A percentile compares a stretch with the other conserved stretches of the same genome.
Conservation (phyloP, 1,140 invertebrate genomes). For the Drosophila seguyi region DNA sequence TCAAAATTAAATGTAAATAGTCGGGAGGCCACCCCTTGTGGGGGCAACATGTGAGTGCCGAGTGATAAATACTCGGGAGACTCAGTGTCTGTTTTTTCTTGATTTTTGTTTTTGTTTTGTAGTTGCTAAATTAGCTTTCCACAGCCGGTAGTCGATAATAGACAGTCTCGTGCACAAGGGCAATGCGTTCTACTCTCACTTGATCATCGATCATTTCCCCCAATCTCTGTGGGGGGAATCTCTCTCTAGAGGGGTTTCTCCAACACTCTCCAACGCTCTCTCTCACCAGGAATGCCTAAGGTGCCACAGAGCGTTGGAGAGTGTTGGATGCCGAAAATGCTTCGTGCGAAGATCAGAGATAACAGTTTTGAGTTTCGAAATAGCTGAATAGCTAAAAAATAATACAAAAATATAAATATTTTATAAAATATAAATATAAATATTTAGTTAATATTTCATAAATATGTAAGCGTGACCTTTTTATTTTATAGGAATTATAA, state of each 20-base stretch:
- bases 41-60: slow-evolving; percentile 7
- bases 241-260: neutral
- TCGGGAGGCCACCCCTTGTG: neutral
- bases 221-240: neutral
- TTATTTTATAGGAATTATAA: no score
- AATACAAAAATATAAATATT: no score
- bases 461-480: no score
- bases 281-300: no score
- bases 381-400: neutral
- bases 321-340: neutral
- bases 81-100: neutral
- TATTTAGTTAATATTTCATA: neutral
- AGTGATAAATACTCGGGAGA: slow-evolving; percentile 22
- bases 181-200: slow-evolving; percentile 22
- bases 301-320: neutral
- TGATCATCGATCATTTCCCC: slow-evolving; percentile 5
- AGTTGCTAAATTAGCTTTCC: slow-evolving; percentile 7
- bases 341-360: neutral
- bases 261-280: no score
- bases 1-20: slow-evolving; percentile 20
- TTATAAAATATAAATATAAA: neutral
- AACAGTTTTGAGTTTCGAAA: neutral
- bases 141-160: slow-evolving; percentile 8
- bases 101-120: neutral
- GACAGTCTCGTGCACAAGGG: slow-evolving; percentile 24